A percentile compares a stretch with the other conserved stretches of the same genome.
Evolutionary conservation across 2,113 vertebrate species (phyloP).

Genomic region (Eidolon helvum): DNA sequence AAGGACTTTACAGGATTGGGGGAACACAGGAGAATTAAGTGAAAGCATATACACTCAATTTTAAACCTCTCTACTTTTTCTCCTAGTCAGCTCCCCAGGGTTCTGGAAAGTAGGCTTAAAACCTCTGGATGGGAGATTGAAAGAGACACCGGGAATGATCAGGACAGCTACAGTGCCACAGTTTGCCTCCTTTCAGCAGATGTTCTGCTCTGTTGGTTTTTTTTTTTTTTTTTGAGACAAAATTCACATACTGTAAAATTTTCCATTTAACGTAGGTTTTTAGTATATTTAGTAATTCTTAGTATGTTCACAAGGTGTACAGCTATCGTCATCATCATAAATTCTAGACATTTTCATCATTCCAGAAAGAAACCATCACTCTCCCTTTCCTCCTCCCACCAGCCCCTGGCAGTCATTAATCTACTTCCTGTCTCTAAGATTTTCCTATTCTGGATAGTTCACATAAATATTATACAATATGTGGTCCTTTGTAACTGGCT

Average conservation of each 20-base stretch:
- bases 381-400: no score
- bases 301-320: background rate
- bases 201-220: no score
- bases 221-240: background rate
- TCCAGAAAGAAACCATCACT: background rate
- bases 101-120: background rate
- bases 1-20: background rate
- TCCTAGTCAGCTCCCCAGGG: background rate
- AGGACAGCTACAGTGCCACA: no score
- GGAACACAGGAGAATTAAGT: background rate
- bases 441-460: no score
- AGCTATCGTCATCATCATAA: background rate
- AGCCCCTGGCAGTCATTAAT: no score
- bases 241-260: background rate
- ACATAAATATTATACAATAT: no score
- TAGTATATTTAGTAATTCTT: background rate
- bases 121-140: background rate
- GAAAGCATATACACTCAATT: background rate
- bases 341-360: background rate
- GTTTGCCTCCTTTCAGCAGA: no score
- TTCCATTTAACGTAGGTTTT: background rate
- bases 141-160: no score
- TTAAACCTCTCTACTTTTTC: background rate
- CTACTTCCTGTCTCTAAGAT: no score
- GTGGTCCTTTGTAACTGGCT: no score